Percentiles rank a stretch among this genome's conserved stretches.
Conservation (phyloP, 1,140 invertebrate genomes). For the Phocides pigmalion region DNA sequence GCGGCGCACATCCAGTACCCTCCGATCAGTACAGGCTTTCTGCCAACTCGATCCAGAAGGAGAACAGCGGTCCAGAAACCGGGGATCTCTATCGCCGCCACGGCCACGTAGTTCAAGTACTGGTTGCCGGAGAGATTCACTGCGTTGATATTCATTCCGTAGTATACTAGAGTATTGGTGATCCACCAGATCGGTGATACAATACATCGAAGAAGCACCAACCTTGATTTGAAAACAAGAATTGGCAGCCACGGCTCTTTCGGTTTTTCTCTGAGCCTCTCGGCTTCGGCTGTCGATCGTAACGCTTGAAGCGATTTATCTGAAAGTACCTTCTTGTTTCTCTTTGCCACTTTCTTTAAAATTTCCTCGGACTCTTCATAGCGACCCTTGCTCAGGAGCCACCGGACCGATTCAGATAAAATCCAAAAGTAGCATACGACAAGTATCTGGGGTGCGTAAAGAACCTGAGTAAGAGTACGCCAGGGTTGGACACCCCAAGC, state of each 20-base stretch:
- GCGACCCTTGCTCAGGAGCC: slow-evolving; percentile 88
- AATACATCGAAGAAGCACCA: slow-evolving; percentile 85
- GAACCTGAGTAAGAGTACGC: slow-evolving; percentile 87
- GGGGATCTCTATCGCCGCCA: slow-evolving; percentile 88
- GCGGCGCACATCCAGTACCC: slow-evolving; percentile 66
- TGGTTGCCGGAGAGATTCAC: slow-evolving; percentile 88
- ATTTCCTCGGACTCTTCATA: slow-evolving; percentile 86
- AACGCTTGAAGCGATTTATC: slow-evolving; percentile 83
- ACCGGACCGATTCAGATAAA: slow-evolving; percentile 89
- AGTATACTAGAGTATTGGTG: slow-evolving; percentile 90
- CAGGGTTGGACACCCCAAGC: slow-evolving; percentile 89
- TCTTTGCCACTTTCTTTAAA: slow-evolving; percentile 85
- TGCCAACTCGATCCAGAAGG: slow-evolving; percentile 61
- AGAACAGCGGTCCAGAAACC: slow-evolving; percentile 85
- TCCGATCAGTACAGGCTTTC: slow-evolving; percentile 65
- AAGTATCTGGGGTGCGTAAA: slow-evolving; percentile 88
- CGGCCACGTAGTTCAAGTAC: slow-evolving; percentile 89
- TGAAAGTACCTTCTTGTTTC: slow-evolving; percentile 86
- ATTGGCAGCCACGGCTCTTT: slow-evolving; percentile 75
- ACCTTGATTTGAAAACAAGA: slow-evolving; percentile 84
- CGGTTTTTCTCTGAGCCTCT: slow-evolving; percentile 50
- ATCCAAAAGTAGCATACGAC: slow-evolving; percentile 87
- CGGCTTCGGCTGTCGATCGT: slow-evolving; percentile 57
- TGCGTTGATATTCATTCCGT: slow-evolving; percentile 92
- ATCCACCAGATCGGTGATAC: slow-evolving; percentile 90